A percentile compares a stretch with the other conserved stretches of the same genome.
Evolutionary conservation across 2,888 invertebrate species (phyloP).

Genomic region (Opisthograptis luteolata): DNA sequence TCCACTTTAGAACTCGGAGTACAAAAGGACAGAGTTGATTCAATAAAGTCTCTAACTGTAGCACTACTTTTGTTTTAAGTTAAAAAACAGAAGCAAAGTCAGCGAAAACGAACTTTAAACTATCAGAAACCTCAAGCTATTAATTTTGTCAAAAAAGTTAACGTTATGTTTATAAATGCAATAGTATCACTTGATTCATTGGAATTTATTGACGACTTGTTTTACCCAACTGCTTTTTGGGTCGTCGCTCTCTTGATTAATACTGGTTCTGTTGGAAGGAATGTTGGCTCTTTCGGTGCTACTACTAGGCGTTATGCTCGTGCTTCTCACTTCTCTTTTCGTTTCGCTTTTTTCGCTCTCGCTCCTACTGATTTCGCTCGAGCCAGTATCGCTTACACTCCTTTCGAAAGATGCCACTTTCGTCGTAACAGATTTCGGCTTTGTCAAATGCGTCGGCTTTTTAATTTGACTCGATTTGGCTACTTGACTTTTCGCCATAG

Average conservation of each 20-base stretch:
- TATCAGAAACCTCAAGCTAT: no score
- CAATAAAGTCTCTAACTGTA: background rate
- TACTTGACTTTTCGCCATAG: slow-evolving; percentile 62
- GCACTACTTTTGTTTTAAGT: no score
- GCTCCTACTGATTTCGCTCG: slow-evolving; percentile 43
- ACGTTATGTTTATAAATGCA: slow-evolving; percentile 59
- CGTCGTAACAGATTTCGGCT: slow-evolving; percentile 68
- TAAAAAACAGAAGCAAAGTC: background rate
- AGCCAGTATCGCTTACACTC: slow-evolving; percentile 53
- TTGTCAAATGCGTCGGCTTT: slow-evolving; percentile 59
- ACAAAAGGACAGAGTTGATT: slow-evolving; percentile 64
- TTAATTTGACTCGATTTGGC: slow-evolving; percentile 53
- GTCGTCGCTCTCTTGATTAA: slow-evolving; percentile 48
- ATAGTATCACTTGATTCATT: slow-evolving; percentile 73
- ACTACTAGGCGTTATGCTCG: slow-evolving; percentile 44
- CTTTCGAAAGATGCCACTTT: slow-evolving; percentile 72
- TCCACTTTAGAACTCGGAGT: slow-evolving; percentile 63
- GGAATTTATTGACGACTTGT: slow-evolving; percentile 89
- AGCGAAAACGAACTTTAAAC: background rate
- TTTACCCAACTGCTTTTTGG: slow-evolving; percentile 88
- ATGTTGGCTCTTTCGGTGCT: slow-evolving; percentile 49
- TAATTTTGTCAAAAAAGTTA: background rate
- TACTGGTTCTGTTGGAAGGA: slow-evolving; percentile 51
- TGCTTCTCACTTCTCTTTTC: slow-evolving; percentile 27
- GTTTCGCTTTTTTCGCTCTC: slow-evolving; percentile 36